Conservation (phyloP, 2,888 invertebrate genomes). For the Cataglyphis livida region DNA sequence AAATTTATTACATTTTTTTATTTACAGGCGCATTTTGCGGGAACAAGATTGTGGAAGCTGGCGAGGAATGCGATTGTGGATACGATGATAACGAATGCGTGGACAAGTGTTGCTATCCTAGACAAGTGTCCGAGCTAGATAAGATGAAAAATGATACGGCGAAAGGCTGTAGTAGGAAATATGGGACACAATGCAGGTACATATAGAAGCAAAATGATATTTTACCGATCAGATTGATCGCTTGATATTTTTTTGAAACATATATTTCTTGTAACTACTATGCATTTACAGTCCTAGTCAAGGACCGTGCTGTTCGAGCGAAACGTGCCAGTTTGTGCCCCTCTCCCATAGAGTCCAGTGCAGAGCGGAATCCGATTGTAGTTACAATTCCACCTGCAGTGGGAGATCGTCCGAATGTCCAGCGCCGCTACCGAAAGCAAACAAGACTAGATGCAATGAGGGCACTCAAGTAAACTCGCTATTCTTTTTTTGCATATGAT, state of each 20-base stretch:
- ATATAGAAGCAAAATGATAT: slow-evolving; percentile 6
- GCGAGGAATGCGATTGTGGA: slow-evolving; percentile 99
- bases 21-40: slow-evolving; percentile 99
- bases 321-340: slow-evolving; percentile 92
- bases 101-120: slow-evolving; percentile 97
- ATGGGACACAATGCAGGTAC: slow-evolving; percentile 93
- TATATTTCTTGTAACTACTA: slow-evolving; percentile 24
- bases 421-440: slow-evolving; percentile 91
- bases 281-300: slow-evolving; percentile 93
- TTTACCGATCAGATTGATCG: neutral
- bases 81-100: slow-evolving; percentile 97
- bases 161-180: slow-evolving; percentile 92
- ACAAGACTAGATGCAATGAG: slow-evolving; percentile 98
- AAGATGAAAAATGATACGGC: slow-evolving; percentile 90
- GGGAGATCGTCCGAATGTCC: slow-evolving; percentile 96
- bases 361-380: slow-evolving; percentile 95
- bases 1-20: slow-evolving; percentile 62
- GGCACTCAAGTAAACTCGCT: slow-evolving; percentile 89
- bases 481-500: slow-evolving; percentile 23
- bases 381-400: slow-evolving; percentile 94
- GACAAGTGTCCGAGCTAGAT: slow-evolving; percentile 91
- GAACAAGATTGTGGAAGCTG: slow-evolving; percentile 99
- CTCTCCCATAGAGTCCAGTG: slow-evolving; percentile 90
- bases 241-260: neutral
- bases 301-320: slow-evolving; percentile 97